phyloP scores from a whole-genome alignment of 2,113 vertebrate genomes.

The Sisor rabdophorus region DNA sequence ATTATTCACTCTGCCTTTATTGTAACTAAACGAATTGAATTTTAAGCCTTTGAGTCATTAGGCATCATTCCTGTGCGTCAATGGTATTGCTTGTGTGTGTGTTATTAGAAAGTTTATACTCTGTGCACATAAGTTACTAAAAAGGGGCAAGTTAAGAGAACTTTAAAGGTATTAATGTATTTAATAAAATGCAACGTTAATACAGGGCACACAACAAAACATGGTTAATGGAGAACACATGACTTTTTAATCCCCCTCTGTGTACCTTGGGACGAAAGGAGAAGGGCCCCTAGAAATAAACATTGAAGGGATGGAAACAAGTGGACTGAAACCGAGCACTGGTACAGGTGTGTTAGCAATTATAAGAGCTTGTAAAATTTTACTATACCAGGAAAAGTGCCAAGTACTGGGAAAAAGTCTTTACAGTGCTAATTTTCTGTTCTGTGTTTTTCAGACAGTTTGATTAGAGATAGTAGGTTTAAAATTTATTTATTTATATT shows the following conservation, averaged over 20 bases:
- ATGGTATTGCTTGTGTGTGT: background rate
- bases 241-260: constrained; percentile 42
- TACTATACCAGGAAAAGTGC: constrained; percentile 59
- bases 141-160: background rate
- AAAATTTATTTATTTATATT: too few species aligned
- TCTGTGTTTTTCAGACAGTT: constrained; percentile 46
- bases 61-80: background rate
- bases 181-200: constrained; percentile 27
- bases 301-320: constrained; percentile 54
- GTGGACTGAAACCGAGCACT: constrained; percentile 52
- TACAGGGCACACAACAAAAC: constrained; percentile 33
- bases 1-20: background rate
- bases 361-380: constrained; percentile 68
- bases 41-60: background rate
- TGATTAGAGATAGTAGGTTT: constrained; percentile 23
- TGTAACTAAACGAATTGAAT: background rate
- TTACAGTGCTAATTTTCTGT: constrained; percentile 61
- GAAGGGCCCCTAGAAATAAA: constrained; percentile 61
- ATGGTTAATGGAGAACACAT: constrained; percentile 63
- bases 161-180: background rate
- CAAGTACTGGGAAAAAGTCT: constrained; percentile 62
- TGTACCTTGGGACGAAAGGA: constrained; percentile 50
- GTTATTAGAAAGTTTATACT: background rate
- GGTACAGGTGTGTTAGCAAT: constrained; percentile 76
- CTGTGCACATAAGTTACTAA: background rate